phyloP scores from a whole-genome alignment of 1,140 invertebrate species.

The Papilio dardanus region DNA sequence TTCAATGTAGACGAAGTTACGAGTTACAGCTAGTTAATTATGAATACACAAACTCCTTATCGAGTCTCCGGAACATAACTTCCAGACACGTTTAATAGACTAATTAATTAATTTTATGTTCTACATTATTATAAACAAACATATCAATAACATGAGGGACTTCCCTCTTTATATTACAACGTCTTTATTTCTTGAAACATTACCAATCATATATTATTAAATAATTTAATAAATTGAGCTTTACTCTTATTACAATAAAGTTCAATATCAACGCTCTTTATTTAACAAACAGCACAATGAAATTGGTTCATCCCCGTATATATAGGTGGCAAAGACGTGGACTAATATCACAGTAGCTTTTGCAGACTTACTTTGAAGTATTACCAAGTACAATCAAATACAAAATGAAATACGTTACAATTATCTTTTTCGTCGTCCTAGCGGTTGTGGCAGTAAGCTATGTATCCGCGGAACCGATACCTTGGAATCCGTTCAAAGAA shows the following conservation, averaged over 20 bases:
- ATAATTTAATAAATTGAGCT: background rate
- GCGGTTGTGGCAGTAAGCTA: conserved; percentile 4
- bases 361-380: background rate
- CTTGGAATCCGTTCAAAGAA: conserved; percentile 46
- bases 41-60: background rate
- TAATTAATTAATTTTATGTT: conserved; percentile 11
- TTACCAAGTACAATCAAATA: background rate
- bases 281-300: background rate
- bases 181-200: background rate
- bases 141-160: background rate
- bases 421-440: conserved; percentile 7
- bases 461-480: conserved; percentile 29
- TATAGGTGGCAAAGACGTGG: background rate
- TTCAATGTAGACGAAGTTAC: too few species aligned
- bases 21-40: too few species aligned
- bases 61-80: background rate
- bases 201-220: background rate
- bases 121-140: background rate
- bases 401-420: conserved; percentile 40
- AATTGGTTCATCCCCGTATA: background rate
- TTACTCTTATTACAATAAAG: background rate
- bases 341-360: background rate
- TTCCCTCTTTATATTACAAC: background rate
- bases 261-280: background rate
- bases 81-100: background rate